phyloP scores from a whole-genome alignment of 2,888 invertebrate species.

The Lacanobia wlatinum region DNA sequence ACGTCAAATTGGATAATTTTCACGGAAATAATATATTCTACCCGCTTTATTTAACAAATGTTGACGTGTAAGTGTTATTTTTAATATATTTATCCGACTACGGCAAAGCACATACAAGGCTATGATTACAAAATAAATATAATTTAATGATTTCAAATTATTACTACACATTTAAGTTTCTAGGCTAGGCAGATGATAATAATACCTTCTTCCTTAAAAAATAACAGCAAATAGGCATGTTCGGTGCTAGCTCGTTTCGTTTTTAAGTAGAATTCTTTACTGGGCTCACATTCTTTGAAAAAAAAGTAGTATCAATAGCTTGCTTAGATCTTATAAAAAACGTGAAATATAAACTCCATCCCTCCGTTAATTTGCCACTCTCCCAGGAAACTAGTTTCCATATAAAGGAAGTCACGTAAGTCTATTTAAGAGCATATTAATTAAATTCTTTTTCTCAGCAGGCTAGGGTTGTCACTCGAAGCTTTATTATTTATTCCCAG shows the following conservation, averaged over 20 bases:
- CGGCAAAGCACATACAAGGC: too few relatives aligned
- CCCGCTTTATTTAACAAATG: slow-evolving; percentile 3
- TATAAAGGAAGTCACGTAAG: slow-evolving; percentile 17
- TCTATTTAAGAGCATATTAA: slow-evolving; percentile 32
- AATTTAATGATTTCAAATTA: background rate
- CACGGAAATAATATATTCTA: slow-evolving; percentile 50
- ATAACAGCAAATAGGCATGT: too few relatives aligned
- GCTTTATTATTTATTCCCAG: background rate
- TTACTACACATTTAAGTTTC: too few relatives aligned
- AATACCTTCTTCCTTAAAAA: too few relatives aligned
- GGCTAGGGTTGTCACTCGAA: slow-evolving; percentile 9
- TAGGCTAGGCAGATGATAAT: too few relatives aligned
- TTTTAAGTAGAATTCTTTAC: too few relatives aligned
- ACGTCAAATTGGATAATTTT: slow-evolving; percentile 44
- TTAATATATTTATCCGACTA: too few relatives aligned
- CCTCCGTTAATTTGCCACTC: slow-evolving; percentile 9
- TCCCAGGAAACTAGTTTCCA: slow-evolving; percentile 7
- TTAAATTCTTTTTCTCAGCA: slow-evolving; percentile 30
- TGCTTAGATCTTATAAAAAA: background rate
- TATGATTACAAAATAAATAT: too few relatives aligned
- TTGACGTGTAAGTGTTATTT: too few relatives aligned
- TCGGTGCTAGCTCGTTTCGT: too few relatives aligned
- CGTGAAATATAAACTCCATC: background rate
- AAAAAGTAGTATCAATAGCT: background rate
- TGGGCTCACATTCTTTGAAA: too few relatives aligned